Evolutionary conservation across 2,888 invertebrate species (phyloP).

Genomic region (Saturnia japonica): DNA sequence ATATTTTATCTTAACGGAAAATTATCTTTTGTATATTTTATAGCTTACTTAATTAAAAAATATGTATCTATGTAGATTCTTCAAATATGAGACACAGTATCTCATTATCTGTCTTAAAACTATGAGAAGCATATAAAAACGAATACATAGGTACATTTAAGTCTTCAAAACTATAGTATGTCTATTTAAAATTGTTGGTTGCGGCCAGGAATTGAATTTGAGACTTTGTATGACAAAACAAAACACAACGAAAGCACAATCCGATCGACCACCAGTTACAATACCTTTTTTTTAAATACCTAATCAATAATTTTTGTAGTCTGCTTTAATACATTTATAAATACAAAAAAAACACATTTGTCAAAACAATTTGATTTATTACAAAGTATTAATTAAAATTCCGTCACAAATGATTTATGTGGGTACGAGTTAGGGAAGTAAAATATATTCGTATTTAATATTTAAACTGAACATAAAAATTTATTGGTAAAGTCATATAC

Average conservation of each 20-base stretch:
- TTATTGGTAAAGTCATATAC: neutral
- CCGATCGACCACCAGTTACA: no score
- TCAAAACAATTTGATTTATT: neutral
- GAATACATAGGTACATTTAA: neutral
- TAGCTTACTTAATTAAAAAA: no score
- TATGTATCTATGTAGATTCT: no score
- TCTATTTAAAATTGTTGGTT: neutral
- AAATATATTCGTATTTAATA: neutral
- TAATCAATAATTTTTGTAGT: neutral
- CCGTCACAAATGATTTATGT: constrained; percentile 6
- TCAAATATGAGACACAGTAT: no score
- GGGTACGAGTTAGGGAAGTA: neutral
- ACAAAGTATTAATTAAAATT: neutral
- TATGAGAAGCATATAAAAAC: no score
- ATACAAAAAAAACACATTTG: neutral
- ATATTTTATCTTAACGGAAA: no score
- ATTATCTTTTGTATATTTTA: no score
- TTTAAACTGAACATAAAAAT: neutral
- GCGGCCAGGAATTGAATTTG: neutral
- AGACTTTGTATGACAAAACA: neutral
- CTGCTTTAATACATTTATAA: neutral
- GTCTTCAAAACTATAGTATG: neutral
- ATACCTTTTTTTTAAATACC: neutral
- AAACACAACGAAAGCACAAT: no score
- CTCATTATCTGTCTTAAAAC: no score